phyloP scores from a whole-genome alignment of 2,888 invertebrate species.

The Hirudinaria manillensis region DNA sequence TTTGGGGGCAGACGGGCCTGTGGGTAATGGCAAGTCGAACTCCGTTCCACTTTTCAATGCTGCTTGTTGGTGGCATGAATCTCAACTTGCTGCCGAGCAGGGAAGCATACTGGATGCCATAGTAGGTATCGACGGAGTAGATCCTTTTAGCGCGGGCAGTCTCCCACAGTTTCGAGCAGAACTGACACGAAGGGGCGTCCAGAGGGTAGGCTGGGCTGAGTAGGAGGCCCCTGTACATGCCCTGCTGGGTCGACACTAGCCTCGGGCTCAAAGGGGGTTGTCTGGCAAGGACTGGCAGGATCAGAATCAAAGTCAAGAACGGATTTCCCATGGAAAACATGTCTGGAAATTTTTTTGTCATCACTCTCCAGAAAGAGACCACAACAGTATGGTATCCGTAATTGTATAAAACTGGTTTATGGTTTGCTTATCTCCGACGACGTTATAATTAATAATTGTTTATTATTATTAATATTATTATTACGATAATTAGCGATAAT shows the following conservation, averaged over 20 bases:
- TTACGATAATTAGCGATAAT: too few species aligned
- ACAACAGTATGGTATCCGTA: too few species aligned
- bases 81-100: conserved; percentile 79
- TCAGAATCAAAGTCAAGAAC: too few species aligned
- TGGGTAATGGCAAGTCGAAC: conserved; percentile 56
- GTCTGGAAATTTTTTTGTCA: background rate
- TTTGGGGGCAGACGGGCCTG: conserved; percentile 82
- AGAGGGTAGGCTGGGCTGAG: background rate
- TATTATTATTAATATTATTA: too few species aligned
- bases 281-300: background rate
- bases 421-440: too few species aligned
- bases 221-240: background rate
- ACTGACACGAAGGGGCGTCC: too few species aligned
- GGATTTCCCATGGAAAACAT: too few species aligned
- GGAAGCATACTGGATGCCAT: conserved; percentile 86
- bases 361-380: too few species aligned
- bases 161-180: background rate
- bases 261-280: conserved; percentile 2
- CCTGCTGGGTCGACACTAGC: background rate
- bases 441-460: too few species aligned
- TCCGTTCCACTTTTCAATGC: conserved; percentile 67
- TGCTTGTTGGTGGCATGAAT: conserved; percentile 92
- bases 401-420: too few species aligned
- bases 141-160: conserved; percentile 49
- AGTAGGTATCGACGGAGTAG: conserved; percentile 70